Percentiles rank a stretch among this genome's conserved stretches.
Evolutionary conservation across 2,113 vertebrate species (phyloP).

Genomic region (Micromys minutus): DNA sequence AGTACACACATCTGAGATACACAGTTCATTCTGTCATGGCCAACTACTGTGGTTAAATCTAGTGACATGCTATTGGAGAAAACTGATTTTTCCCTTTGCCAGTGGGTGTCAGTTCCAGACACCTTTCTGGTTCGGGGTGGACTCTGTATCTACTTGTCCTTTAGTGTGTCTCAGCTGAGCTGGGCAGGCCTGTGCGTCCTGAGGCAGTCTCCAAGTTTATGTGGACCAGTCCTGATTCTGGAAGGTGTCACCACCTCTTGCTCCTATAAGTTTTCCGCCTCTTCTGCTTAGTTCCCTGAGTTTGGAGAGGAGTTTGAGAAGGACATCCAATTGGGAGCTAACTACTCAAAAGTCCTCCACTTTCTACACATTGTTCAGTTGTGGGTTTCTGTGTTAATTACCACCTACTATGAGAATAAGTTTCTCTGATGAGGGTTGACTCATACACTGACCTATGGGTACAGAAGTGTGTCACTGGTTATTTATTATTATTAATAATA

Average conservation of each 20-base stretch:
- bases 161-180: not conserved
- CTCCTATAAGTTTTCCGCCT: not conserved
- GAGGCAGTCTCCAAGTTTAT: not conserved
- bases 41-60: not conserved
- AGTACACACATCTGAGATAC: too few relatives aligned
- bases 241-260: not conserved
- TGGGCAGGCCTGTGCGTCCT: not conserved
- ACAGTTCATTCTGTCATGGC: not conserved
- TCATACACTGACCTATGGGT: not conserved
- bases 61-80: not conserved
- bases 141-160: not conserved
- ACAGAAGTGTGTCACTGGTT: not conserved
- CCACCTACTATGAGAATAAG: not conserved
- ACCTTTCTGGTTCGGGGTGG: not conserved
- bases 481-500: too few relatives aligned
- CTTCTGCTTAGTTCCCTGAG: not conserved
- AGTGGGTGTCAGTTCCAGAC: not conserved
- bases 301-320: not conserved
- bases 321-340: not conserved
- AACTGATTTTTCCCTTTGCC: not conserved
- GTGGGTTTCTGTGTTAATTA: not conserved
- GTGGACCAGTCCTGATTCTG: not conserved
- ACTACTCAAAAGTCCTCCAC: not conserved
- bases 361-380: not conserved
- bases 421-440: not conserved